Percentiles rank a stretch among this genome's conserved stretches.
Conservation (phyloP, 2,113 vertebrate species). For the Malurus elegans region DNA sequence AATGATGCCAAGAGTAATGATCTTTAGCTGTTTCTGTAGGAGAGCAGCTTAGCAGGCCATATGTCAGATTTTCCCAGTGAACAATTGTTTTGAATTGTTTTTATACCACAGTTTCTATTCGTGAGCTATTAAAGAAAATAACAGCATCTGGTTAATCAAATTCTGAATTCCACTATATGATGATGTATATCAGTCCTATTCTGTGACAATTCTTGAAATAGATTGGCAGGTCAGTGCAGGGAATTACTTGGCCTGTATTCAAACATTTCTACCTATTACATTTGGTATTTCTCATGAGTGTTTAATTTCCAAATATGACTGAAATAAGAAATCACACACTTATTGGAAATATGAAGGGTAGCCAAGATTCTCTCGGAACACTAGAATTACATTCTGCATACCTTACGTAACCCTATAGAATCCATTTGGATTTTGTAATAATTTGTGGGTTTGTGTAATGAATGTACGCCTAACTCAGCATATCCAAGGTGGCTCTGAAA, state of each 20-base stretch:
- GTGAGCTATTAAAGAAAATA: constrained; percentile 34
- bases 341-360: background rate
- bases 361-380: background rate
- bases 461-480: background rate
- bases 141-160: constrained; percentile 26
- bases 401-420: background rate
- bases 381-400: background rate
- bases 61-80: constrained; percentile 49
- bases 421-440: background rate
- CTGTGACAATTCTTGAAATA: background rate
- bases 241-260: background rate
- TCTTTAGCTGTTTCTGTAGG: constrained; percentile 38
- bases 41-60: constrained; percentile 35
- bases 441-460: background rate
- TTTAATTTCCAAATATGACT: background rate
- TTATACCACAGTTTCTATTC: background rate
- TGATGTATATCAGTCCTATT: background rate
- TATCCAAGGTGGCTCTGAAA: background rate
- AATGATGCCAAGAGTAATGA: constrained; percentile 4
- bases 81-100: constrained; percentile 42
- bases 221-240: background rate
- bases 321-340: background rate
- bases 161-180: background rate
- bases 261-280: background rate
- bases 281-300: background rate